Conservation (phyloP, 1,140 invertebrate genomes). For the Sinonovacula constricta region DNA sequence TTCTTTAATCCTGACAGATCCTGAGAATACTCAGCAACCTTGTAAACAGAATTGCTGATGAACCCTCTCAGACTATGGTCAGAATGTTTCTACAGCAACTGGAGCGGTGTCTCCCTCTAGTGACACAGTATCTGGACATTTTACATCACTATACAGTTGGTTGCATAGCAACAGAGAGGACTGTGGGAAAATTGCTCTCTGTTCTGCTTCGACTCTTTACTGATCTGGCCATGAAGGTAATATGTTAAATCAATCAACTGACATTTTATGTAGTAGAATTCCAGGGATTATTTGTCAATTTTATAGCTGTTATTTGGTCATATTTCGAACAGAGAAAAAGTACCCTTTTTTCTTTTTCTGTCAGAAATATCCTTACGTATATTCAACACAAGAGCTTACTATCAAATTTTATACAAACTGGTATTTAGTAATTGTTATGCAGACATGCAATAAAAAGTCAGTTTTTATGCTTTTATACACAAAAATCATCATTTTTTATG, state of each 20-base stretch:
- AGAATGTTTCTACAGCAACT: constrained; percentile 28
- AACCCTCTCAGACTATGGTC: neutral
- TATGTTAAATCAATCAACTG: neutral
- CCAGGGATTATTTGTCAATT: too few species aligned
- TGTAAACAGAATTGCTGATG: neutral
- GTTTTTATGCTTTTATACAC: too few species aligned
- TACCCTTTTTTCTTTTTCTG: too few species aligned
- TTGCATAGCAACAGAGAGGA: constrained; percentile 86
- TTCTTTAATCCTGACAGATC: constrained; percentile 28
- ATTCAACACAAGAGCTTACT: too few species aligned
- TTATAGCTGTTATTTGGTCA: too few species aligned
- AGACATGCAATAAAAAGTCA: too few species aligned
- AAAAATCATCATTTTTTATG: too few species aligned
- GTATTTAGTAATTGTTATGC: too few species aligned
- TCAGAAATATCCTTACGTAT: too few species aligned
- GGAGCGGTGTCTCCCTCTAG: constrained; percentile 80
- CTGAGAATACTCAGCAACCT: neutral
- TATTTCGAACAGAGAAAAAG: too few species aligned
- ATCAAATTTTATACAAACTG: too few species aligned
- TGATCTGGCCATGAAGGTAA: constrained; percentile 88
- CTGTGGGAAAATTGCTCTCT: constrained; percentile 90
- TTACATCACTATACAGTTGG: constrained; percentile 89
- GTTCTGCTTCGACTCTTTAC: constrained; percentile 91
- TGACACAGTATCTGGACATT: constrained; percentile 88
- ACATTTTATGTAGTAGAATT: neutral